These are phyloP conservation scores for Plecotus auritus DNA, from an alignment of 2,113 vertebrate species.

Conservation along the genomic window DNA sequence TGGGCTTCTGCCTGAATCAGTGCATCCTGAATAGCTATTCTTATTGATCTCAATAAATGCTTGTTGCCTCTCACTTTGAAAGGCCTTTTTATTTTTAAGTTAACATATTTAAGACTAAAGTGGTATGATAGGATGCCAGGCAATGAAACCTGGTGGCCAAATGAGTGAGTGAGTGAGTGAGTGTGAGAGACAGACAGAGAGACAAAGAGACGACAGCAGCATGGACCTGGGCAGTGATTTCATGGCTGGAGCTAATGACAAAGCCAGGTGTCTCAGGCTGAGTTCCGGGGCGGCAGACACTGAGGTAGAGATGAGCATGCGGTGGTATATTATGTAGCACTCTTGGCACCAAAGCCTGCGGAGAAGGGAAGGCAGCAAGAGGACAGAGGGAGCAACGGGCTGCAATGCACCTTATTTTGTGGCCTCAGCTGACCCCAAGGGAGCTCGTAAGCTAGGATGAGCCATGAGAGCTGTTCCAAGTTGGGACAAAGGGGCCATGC, in stretches of 20 bases:
- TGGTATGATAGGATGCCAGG: background rate
- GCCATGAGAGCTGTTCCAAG: background rate
- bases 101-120: background rate
- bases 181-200: background rate
- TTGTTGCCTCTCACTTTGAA: background rate
- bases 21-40: too few species aligned
- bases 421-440: background rate
- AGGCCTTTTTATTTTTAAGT: background rate
- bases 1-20: background rate
- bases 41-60: background rate
- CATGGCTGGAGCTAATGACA: background rate
- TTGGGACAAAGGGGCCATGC: background rate
- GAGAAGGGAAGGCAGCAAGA: background rate
- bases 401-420: background rate
- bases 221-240: background rate
- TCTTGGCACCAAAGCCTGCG: accelerated
- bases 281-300: background rate
- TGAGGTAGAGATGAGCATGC: background rate
- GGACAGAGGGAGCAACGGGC: background rate
- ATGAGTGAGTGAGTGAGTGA: too few species aligned
- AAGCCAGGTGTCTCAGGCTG: background rate
- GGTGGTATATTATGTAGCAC: background rate
- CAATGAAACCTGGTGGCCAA: background rate
- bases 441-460: background rate
- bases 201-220: background rate